Evolutionary conservation across 2,113 vertebrate species (phyloP), one percentile per base, ranked within the genome.

Genomic region (Mormoops blainvillei): DNA sequence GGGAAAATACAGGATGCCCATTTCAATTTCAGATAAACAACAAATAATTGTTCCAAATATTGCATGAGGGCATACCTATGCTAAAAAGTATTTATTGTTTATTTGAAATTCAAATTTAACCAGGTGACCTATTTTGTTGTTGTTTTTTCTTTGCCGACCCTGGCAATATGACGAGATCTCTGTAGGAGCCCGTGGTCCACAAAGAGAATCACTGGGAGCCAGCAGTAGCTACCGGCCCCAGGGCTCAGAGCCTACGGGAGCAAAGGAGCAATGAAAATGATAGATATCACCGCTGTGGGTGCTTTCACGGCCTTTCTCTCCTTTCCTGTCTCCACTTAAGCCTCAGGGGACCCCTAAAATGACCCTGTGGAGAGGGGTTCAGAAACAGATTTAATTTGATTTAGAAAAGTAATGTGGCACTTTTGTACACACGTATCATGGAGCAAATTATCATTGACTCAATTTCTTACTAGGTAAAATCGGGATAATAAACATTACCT

Each of bases 111-210:
- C 18, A 70, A 41, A 67, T 81, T 74, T 89, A 68, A 52, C 50
- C 28, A 36, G 41, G 18, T 31, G 0, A 45, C 65, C 70, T 93
- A 18, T 82, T 54, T 48, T 61, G n/a, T n/a, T n/a, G n/a, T n/a
- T n/a, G n/a, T n/a, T 61, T 91, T 86, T 95, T 84, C 87, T 94
- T 87, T 85, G 45, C 61, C 84, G 81, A 67, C 61, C 33, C 61
- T 70, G 58, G 24, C 63, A 76, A 36, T 92, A 48, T 92, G 41
- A 15, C 63, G 61, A 74, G 45, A 78, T 68, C 74, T 80, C 36
- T 78, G 7, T 36, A 41, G 71, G n/a, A 91, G n/a, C n/a, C 26
- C 88, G 24, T 76, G 45, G 52, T 67, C 84, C 63, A 56, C 45
- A 82, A 31, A 91, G 31, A 87, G 76, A 83, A 58, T 38, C 28